These are phyloP conservation scores for Labeo catla DNA, from an alignment of 2,113 vertebrate species.

Conservation along the genomic window DNA sequence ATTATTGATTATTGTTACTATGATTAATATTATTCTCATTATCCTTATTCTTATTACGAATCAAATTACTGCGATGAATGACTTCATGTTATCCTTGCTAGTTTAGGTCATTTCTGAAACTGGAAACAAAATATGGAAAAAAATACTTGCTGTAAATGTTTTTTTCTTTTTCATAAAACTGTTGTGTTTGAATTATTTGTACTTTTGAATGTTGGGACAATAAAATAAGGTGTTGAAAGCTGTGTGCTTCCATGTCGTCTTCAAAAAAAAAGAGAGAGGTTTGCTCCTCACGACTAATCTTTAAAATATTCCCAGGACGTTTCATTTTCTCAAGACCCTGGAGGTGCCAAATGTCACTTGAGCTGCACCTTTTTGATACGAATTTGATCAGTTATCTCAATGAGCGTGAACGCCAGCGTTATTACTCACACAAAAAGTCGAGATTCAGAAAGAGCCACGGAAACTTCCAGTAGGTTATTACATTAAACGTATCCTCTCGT, in stretches of 20 bases:
- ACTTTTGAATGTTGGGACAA: conserved; percentile 99
- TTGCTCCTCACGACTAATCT: neutral
- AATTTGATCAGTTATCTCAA: conserved; percentile 49
- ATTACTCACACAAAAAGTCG: conserved; percentile 44
- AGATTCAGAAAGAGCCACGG: conserved; percentile 35
- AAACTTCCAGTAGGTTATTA: conserved; percentile 41
- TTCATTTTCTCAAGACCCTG: conserved; percentile 24
- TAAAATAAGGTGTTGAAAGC: conserved; percentile 98
- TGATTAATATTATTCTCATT: conserved; percentile 84
- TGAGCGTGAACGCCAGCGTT: conserved; percentile 49
- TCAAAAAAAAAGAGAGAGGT: neutral
- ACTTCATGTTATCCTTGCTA: conserved; percentile 99
- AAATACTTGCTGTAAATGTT: conserved; percentile 88
- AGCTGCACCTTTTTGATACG: conserved; percentile 46
- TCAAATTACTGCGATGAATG: conserved; percentile 96
- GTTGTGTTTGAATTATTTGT: conserved; percentile 99
- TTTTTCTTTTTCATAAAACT: conserved; percentile 87
- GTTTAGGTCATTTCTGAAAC: conserved; percentile 99
- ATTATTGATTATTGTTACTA: conserved; percentile 84
- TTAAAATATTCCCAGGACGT: conserved; percentile 3
- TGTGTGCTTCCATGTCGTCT: conserved; percentile 58
- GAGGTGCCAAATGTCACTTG: conserved; percentile 50
- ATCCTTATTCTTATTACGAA: conserved; percentile 83
- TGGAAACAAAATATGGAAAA: conserved; percentile 81
- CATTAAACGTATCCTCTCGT: conserved; percentile 36